Evolutionary conservation across 2,888 invertebrate species (phyloP).

Genomic region (Vesta saturnalis): DNA sequence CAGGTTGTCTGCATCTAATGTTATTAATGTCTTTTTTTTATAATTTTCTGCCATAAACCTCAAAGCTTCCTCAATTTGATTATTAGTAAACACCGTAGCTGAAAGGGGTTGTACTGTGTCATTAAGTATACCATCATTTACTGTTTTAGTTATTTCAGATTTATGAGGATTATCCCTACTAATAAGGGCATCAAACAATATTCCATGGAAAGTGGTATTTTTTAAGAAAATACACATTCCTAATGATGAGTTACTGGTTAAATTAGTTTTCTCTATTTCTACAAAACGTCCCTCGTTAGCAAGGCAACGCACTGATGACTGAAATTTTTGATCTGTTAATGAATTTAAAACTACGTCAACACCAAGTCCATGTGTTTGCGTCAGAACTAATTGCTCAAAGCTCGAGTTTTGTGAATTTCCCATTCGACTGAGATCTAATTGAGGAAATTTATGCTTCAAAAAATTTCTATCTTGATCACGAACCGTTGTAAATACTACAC

Average conservation of each 20-base stretch:
- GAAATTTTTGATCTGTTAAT: conserved; percentile 93
- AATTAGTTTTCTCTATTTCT: conserved; percentile 97
- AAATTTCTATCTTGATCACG: conserved; percentile 74
- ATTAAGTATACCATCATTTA: conserved; percentile 83
- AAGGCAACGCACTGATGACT: conserved; percentile 92
- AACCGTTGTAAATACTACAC: neutral
- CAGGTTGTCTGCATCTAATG: too few relatives aligned
- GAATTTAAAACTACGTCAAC: conserved; percentile 97
- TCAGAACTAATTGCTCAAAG: conserved; percentile 91
- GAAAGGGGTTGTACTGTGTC: conserved; percentile 93
- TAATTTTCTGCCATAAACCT: conserved; percentile 97
- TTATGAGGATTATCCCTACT: conserved; percentile 77
- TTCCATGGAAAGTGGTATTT: conserved; percentile 97
- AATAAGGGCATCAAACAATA: conserved; percentile 93
- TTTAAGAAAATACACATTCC: conserved; percentile 97
- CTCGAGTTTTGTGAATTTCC: conserved; percentile 91
- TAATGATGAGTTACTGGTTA: conserved; percentile 87
- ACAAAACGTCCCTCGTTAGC: conserved; percentile 94
- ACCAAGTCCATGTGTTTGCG: conserved; percentile 87
- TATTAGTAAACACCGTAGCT: conserved; percentile 85
- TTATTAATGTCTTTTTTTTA: too few relatives aligned
- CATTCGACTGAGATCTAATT: conserved; percentile 81
- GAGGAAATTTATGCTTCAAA: conserved; percentile 87
- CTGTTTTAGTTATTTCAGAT: conserved; percentile 77
- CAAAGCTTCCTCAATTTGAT: conserved; percentile 93